Evolutionary conservation across 1,140 invertebrate genomes (phyloP).

Genomic region (Drosophila arizonae): DNA sequence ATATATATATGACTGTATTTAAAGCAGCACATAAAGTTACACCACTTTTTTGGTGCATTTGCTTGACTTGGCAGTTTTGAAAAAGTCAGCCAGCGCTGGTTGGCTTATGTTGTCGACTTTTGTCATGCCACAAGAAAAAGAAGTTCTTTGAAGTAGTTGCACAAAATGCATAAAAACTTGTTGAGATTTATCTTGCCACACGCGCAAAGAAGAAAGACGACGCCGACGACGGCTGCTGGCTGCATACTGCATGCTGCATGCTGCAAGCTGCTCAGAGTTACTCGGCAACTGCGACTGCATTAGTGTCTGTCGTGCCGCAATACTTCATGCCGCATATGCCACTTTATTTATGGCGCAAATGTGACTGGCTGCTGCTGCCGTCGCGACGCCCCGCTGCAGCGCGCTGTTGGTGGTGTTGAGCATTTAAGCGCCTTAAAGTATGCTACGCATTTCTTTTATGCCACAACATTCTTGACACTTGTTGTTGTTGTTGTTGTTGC

Average conservation of each 20-base stretch:
- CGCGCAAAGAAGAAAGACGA: conserved; percentile 44
- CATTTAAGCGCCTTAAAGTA: conserved; percentile 79
- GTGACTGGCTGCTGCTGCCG: conserved; percentile 21
- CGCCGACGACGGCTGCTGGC: conserved; percentile 11
- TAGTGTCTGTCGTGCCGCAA: conserved; percentile 58
- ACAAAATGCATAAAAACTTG: conserved; percentile 70
- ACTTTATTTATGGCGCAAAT: conserved; percentile 70
- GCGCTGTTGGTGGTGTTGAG: conserved; percentile 16
- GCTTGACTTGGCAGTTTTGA: conserved; percentile 58
- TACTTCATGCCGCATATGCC: conserved; percentile 66
- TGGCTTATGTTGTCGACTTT: conserved; percentile 71
- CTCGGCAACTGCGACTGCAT: conserved; percentile 64
- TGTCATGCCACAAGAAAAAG: conserved; percentile 55
- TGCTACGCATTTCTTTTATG: conserved; percentile 49
- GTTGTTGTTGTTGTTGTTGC: conserved; percentile 61
- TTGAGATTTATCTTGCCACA: conserved; percentile 79
- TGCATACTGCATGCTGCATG: conserved; percentile 26
- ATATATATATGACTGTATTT: conserved; percentile 3
- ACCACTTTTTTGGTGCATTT: conserved; percentile 60
- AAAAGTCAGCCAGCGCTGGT: conserved; percentile 49
- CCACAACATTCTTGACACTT: conserved; percentile 62
- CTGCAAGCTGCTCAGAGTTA: conserved; percentile 31
- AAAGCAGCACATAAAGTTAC: conserved; percentile 45
- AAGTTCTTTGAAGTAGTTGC: conserved; percentile 19
- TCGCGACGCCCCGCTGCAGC: too few relatives aligned